phyloP scores from a whole-genome alignment of 2,113 vertebrate genomes.

The Microcebus lehilahytsara region DNA sequence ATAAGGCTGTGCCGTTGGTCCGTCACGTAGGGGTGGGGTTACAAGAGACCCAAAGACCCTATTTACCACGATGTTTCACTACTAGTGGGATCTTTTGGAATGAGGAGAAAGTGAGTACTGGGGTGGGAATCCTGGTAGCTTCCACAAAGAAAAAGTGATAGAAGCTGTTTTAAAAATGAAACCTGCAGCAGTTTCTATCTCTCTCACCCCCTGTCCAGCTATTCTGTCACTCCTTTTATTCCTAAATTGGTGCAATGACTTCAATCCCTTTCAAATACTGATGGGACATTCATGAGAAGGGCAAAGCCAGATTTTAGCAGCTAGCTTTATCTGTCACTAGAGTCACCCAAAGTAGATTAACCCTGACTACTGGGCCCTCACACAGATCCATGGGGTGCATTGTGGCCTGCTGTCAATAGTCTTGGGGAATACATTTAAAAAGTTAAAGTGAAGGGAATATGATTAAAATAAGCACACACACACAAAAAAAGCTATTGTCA shows the following conservation, averaged over 20 bases:
- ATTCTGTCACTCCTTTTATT: background rate
- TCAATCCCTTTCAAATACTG: background rate
- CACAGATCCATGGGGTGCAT: background rate
- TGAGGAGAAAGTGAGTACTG: background rate
- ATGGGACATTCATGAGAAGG: background rate
- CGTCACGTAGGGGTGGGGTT: too few relatives aligned
- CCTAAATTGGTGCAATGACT: background rate
- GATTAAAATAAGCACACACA: background rate
- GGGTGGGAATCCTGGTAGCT: background rate
- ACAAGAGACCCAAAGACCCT: background rate
- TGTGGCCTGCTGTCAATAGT: background rate
- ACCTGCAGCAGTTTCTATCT: background rate
- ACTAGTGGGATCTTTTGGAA: background rate
- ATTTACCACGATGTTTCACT: background rate
- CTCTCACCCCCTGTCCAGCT: background rate
- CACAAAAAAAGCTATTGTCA: background rate
- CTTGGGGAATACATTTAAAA: background rate
- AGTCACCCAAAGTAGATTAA: background rate
- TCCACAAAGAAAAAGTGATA: background rate
- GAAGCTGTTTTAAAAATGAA: background rate
- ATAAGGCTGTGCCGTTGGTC: background rate
- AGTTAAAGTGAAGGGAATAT: conserved; percentile 17
- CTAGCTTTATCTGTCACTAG: background rate
- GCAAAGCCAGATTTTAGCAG: background rate
- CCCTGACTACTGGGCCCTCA: background rate